Base-by-base conservation (phyloP, 2,113 vertebrate species). In the Salvelinus sp. region DNA sequence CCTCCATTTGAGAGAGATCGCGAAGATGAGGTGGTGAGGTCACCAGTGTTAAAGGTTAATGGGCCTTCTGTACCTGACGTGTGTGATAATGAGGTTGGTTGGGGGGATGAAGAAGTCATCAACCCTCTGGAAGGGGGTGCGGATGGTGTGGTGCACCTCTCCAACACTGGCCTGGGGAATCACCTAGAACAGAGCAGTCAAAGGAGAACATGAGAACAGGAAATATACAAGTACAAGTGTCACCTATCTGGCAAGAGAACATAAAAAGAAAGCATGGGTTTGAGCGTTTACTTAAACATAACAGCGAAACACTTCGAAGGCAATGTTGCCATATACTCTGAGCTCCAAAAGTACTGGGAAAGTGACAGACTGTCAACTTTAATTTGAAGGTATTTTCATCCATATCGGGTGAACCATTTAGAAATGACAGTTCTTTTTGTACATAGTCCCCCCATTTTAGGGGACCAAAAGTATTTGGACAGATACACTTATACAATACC, bases 1-100 rank as follows among this genome's bases (percentile, higher is more conserved):
- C 76, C 67, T 83, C 82, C 76, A 48, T 64, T 78, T 76, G 63
- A 77, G 73, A 73, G 66, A 72, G 78, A 68, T 66, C 12, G 76
- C 30, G 16, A 27, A 75, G 75, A 85, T 62, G 66, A 25, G 10
- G 28, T 77, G 75, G 85, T 47, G 54, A 25, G 10, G 18, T 16
- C 28, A n/a, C 16, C 12, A 12, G 28, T 67, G 63, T 65, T 7
- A 18, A 33, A 30, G 25, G 27, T 28, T 33, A 25, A 16, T 7
- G 25, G 25, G 65, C 25, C 65, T 58, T 70, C 33, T 90, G 90
- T 93, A 99, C 97, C 97, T 96, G 83, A 98, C 89, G 0, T 99
- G 97, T 81, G 97, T 99, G 93, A 99, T 98, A 89, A 99, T 96
- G 79, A 99, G 96, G 85, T 98, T 98, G 76, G 97, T 98, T 4